Base-by-base conservation (phyloP, 2,888 invertebrate genomes). In the Torymus texanus region DNA sequence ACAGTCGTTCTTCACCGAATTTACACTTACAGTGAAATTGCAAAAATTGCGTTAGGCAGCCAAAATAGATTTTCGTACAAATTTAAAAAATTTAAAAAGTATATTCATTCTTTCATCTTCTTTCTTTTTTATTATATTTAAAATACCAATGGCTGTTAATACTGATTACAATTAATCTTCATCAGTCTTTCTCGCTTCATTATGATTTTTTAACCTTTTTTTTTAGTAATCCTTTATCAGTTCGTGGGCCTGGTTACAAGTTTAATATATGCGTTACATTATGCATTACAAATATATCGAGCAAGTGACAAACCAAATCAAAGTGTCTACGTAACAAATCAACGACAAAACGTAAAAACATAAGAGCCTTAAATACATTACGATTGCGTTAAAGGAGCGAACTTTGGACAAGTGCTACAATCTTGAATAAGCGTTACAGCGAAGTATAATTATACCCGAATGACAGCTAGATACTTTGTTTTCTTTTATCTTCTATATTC, bases 101-200 rank as follows among this genome's bases (percentile, higher is more conserved):
- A 84, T 81, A 77, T 85, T 18, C 41, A 21, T 75, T 78, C 51
- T 21, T 51, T 51, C 68, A 55, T 63, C 55, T 68, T 61, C 55
- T 81, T 55, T 24, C 56, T 53, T 29, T 59, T 50, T 41, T 76
- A 72, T 66, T 65, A 79, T 84, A 85, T 85, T 84, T 83, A 88
- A 86, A 88, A 87, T 86, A 87, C 86, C 86, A 87, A 87, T 86
- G 84, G 82, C 84, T 84, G 82, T 85, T 87, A 87, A 88, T 88
- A 88, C 88, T 88, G 88, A 87, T 88, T 87, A 85, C 81, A 86
- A 86, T 85, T 71, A 85, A 85, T 84, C 83, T 84, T 86, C 83
- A 84, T 88, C 88, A 87, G 88, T 88, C 88, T 88, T 81, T 78
- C 56, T 75, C 65, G 79, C n/a, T 61, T 66, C 21, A 56, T 76